These are phyloP conservation scores for Dinomys branickii DNA, from an alignment of 2,113 vertebrate genomes.

Conservation along the genomic window DNA sequence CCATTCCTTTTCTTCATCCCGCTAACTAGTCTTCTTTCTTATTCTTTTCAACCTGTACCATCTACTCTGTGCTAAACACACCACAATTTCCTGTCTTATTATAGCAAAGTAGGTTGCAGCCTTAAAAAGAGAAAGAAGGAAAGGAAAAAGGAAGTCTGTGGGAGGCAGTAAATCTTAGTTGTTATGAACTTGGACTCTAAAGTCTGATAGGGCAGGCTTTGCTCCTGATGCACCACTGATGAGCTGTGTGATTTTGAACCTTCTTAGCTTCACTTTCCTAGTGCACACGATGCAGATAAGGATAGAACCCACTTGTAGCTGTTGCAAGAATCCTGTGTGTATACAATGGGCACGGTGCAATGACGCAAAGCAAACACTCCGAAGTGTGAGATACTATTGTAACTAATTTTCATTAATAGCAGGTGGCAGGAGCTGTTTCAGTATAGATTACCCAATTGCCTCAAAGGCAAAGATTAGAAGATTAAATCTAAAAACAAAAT, in stretches of 20 bases:
- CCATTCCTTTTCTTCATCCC: background rate
- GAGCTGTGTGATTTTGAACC: background rate
- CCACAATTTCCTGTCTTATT: background rate
- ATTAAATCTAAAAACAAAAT: background rate
- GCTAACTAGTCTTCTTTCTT: background rate
- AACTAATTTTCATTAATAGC: background rate
- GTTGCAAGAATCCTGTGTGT: background rate
- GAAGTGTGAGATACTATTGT: background rate
- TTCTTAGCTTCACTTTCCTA: background rate
- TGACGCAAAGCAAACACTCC: background rate
- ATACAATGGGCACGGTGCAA: background rate
- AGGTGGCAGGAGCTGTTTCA: background rate
- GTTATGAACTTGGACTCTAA: background rate
- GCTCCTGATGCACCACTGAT: background rate
- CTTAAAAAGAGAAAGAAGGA: conserved; percentile 24
- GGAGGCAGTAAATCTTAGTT: background rate
- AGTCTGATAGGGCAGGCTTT: background rate
- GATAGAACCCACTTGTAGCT: background rate
- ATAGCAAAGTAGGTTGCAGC: background rate
- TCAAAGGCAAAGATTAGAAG: background rate
- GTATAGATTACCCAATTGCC: background rate
- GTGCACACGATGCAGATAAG: background rate
- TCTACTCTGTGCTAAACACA: background rate
- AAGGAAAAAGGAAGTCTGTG: conserved; percentile 55
- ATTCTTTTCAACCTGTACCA: background rate